These are phyloP conservation scores for Corvus moneduloides DNA, from an alignment of 2,113 vertebrate species.

Conservation along the genomic window DNA sequence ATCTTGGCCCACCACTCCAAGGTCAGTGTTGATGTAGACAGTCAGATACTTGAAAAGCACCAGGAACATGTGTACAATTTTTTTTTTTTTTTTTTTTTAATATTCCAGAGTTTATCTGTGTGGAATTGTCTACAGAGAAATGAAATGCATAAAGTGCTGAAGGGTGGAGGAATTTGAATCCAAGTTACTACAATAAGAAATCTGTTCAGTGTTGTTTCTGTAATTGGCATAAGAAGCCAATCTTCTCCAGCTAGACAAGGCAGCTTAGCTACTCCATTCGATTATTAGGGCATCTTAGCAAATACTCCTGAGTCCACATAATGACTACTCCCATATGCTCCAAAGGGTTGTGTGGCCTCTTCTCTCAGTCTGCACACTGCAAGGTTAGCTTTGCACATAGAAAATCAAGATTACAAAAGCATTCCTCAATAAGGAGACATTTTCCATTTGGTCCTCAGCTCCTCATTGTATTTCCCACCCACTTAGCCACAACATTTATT, in stretches of 20 bases:
- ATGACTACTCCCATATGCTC: background rate
- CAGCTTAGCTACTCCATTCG: background rate
- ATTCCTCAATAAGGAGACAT: background rate
- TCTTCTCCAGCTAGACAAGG: background rate
- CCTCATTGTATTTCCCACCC: background rate
- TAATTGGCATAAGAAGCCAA: background rate
- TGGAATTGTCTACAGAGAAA: background rate
- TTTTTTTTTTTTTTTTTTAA: background rate
- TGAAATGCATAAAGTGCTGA: background rate
- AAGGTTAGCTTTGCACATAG: background rate
- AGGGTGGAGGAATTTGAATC: background rate
- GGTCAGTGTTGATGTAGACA: background rate
- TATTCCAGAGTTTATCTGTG: background rate
- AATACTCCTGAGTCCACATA: background rate
- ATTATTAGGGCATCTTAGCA: background rate
- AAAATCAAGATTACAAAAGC: constrained; percentile 11
- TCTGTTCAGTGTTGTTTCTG: background rate
- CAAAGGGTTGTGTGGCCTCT: background rate
- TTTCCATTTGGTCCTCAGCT: background rate
- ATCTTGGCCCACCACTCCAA: background rate
- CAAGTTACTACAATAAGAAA: background rate
- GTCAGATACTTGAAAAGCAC: background rate
- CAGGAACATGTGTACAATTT: background rate
- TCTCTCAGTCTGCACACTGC: background rate
- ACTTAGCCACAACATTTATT: constrained; percentile 13